These are phyloP conservation scores for Jordanella pulchra DNA, from an alignment of 2,797 vertebrate species.

Conservation along the genomic window DNA sequence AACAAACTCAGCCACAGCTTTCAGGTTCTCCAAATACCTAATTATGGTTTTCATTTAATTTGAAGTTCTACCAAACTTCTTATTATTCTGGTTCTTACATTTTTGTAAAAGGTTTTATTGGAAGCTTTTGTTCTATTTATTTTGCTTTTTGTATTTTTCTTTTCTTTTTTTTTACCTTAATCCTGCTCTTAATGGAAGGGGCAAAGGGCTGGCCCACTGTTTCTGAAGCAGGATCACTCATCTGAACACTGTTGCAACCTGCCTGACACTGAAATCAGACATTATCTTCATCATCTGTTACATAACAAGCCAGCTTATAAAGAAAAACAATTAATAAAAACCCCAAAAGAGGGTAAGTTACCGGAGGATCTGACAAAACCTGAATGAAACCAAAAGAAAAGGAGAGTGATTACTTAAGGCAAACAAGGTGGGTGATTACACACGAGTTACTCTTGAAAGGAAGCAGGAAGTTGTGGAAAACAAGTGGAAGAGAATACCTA, in stretches of 20 bases:
- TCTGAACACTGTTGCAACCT: not conserved
- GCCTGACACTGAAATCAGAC: not conserved
- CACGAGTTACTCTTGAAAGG: too few relatives aligned
- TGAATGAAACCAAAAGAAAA: not conserved
- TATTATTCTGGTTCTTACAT: not conserved
- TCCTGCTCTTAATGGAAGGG: not conserved
- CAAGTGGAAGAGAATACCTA: not conserved
- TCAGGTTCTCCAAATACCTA: constrained; percentile 53
- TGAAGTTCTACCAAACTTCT: constrained; percentile 54
- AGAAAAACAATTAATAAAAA: not conserved
- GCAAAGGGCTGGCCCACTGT: not conserved
- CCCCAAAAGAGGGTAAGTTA: not conserved
- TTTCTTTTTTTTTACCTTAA: not conserved
- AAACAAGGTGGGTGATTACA: not conserved
- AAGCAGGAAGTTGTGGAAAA: too few relatives aligned
- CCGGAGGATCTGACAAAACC: not conserved
- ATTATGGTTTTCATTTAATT: constrained; percentile 56
- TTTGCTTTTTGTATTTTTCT: not conserved
- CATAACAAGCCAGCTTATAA: not conserved
- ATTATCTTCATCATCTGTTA: not conserved
- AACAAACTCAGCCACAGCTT: constrained; percentile 32
- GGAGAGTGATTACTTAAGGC: not conserved
- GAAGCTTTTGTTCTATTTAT: not conserved
- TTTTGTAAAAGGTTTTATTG: not conserved
- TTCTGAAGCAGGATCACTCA: not conserved